These are phyloP conservation scores for Geodia barretti DNA, from an alignment of 37 sponge, comb jelly and placozoan genomes.

Conservation along the genomic window DNA sequence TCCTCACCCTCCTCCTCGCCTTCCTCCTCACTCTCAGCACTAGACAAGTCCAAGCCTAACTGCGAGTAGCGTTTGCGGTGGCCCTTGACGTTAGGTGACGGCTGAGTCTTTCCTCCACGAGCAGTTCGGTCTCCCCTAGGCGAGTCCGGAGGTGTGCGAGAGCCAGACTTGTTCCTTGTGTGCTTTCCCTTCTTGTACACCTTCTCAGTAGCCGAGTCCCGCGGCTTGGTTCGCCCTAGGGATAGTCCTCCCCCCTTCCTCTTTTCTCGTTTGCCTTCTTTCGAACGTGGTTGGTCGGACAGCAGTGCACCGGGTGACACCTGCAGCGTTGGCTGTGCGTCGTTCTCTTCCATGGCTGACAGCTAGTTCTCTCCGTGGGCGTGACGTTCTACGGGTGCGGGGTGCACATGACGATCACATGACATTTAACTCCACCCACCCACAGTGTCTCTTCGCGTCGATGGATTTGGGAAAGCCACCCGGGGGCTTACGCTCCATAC, in stretches of 20 bases:
- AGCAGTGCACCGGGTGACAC: not conserved
- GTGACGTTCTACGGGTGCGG: not conserved
- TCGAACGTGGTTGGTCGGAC: not conserved
- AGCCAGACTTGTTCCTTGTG: conserved; percentile 11
- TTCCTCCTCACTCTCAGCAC: not conserved
- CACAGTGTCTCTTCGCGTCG: too few relatives aligned
- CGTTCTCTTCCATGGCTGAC: conserved; percentile 19
- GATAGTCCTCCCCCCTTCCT: not conserved
- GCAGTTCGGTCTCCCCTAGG: conserved; percentile 14
- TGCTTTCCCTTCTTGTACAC: conserved; percentile 29
- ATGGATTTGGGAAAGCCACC: conserved; percentile 23
- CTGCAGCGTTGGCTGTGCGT: not conserved
- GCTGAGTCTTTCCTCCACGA: not conserved
- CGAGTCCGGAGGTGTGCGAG: conserved; percentile 43
- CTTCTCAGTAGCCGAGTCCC: conserved; percentile 17
- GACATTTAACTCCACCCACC: too few relatives aligned
- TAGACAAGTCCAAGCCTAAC: conserved; percentile 11
- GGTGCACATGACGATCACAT: not conserved
- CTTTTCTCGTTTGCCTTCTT: not conserved
- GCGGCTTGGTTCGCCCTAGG: conserved; percentile 1
- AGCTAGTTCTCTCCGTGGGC: conserved; percentile 8
- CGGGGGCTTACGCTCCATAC: conserved; percentile 53
- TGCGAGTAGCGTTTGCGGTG: conserved; percentile 46
- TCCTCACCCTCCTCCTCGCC: conserved; percentile 3
- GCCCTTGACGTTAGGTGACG: conserved; percentile 47